Evolutionary conservation across 2,888 invertebrate species (phyloP), one percentile per base, ranked within the genome.

Genomic region (Chromoteleia sp.): DNA sequence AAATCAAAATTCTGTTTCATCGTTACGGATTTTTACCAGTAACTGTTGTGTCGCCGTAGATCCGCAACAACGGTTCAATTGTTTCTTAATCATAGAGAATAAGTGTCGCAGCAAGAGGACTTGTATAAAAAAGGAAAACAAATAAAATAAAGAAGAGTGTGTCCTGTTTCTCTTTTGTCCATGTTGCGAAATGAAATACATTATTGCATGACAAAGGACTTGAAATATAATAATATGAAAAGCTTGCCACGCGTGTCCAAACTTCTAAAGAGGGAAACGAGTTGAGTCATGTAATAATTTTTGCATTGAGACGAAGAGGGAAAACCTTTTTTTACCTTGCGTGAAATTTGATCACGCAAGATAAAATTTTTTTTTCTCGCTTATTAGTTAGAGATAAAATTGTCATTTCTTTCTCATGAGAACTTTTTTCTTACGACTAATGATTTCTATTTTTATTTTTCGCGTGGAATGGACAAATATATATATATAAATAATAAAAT

Each of bases 61-160:
- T 65, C 36, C 25, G 29, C 63, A 56, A 50, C 59, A 39, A 68
- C 8, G 52, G 61, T 74, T 71, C 59, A 61, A 41, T 45, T 59
- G n/a, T 80, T 68, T 52, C 52, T 50, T 70, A 70, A 70, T 56
- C 74, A 54, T 74, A 83, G 82, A 67, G 41, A 15, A 39, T 58
- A 79, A 76, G 70, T 25, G 10, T 33, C 39, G 58, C 43, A 65
- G 75, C 45, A 74, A 70, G 73, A 81, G 76, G 14, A 83, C 67
- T 85, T 84, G 83, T 87, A 81, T 85, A 87, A 81, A 56, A 83
- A 84, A 36, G 14, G 1, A 56, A 41, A 41, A 14, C 5, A 33
- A 8, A 17, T 1, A 19, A 17, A 43, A 17, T 17, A 17, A 43
- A 43, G 12, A 21, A 86, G 76, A 48, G 73, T 82, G 52, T 83